Evolutionary conservation across 2,113 vertebrate species (phyloP).

Genomic region (Chlamydotis undulata): DNA sequence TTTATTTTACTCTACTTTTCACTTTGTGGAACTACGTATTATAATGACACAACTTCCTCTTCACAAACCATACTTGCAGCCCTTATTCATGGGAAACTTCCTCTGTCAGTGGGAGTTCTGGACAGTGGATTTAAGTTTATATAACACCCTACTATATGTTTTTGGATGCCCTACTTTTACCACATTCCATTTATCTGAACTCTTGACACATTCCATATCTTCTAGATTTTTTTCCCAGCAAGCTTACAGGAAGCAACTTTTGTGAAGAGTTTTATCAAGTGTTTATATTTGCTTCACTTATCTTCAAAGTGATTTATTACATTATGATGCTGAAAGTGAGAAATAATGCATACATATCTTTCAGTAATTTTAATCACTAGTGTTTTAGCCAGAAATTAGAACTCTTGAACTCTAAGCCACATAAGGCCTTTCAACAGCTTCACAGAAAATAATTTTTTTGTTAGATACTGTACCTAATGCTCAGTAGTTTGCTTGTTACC

Average conservation of each 20-base stretch:
- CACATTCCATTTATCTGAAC: neutral
- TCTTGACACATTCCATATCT: neutral
- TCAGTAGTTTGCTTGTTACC: neutral
- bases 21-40: neutral
- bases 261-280: neutral
- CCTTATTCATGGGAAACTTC: neutral
- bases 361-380: neutral
- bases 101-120: neutral
- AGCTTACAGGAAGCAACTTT: neutral
- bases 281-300: neutral
- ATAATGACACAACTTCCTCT: neutral
- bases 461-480: neutral
- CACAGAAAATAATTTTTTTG: neutral
- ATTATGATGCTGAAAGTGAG: neutral
- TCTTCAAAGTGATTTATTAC: neutral
- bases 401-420: neutral
- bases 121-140: neutral
- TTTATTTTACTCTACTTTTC: neutral
- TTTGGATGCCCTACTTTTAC: neutral
- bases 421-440: neutral
- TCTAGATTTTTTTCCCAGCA: neutral
- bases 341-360: neutral
- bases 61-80: neutral
- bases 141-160: neutral
- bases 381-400: neutral